Base-by-base conservation (phyloP, 2,888 invertebrate species). In the Pandemis cinnamomeana region DNA sequence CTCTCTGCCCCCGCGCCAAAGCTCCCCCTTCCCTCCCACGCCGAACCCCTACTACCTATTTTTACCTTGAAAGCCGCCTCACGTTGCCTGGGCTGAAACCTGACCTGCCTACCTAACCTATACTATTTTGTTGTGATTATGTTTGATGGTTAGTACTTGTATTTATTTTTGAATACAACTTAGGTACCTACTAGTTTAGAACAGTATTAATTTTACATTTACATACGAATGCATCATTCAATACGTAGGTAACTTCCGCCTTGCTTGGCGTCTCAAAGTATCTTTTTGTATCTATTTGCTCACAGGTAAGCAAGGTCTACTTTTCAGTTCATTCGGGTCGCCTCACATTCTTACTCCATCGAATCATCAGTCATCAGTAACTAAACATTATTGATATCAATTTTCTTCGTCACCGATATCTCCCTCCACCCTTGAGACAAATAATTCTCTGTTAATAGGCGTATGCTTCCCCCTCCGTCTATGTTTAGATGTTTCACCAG, bases 71-170 rank as follows among this genome's bases (percentile, higher is more conserved):
- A 85, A 82, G 83, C 84, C 82, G 79, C 80, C 75, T 78, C 83
- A 83, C 86, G 87, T 87, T 84, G 84, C 87, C 89, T 89, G 88
- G 88, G 84, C 82, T 83, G 72, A 78, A 81, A 81, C 86, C 85
- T 88, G 89, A 91, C 91, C 91, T 90, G 87, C 84, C 84, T 64
- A 64, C 36, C 27, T 71, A 64, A 64, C 36, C 27, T 71, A 64
- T 67, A 61, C 27, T 41, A 51, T 42, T 27, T 60, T 61, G 51
- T 36, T 51, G 46, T 71, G 48, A 7, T 27, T 44, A 36, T 51
- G 42, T 51, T 27, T 62, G 13, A 8, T n/a, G 51, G 0, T 27
- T 13, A 36, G 27, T 36, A 36, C 2, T 36, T 36, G 27, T 4
- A 36, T 36, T 36, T 36, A 36, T 36, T 36, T 36, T 36, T 36